Evolutionary conservation across 2,113 vertebrate species (phyloP), one percentile per base, ranked within the genome.

Genomic region (Tenebrosternarchus preto): DNA sequence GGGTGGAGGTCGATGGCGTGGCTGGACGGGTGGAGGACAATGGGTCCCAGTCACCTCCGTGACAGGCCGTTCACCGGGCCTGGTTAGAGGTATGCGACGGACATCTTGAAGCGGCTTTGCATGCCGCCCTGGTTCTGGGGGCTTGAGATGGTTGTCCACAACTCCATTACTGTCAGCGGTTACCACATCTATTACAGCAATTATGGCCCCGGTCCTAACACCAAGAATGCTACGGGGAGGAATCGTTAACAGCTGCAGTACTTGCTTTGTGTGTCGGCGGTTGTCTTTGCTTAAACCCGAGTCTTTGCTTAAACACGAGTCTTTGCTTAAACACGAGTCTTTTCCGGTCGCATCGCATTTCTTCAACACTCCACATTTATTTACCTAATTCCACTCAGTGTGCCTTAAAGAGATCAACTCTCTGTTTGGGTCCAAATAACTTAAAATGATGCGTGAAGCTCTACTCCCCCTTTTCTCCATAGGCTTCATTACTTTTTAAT

Each of bases 401-500:
- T 90, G 91, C 89, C 88, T 90, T 91, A 88, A 92, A 94, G 89
- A 92, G 88, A 92, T 90, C 87, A 89, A n/a, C 88, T 90, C 89
- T 89, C 92, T 80, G 90, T 91, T 92, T 91, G 91, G 91, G 85
- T 89, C 91, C 91, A 92, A 91, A 93, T 91, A 92, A 92, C 88
- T 81, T 90, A 93, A 93, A 93, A 94, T 94, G 92, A 92, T 91
- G 89, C 91, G 89, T 93, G 92, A 93, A 92, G 88, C 85, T 80
- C 88, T 86, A 61, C 76, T 70, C 89, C 90, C 87, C 82, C 84
- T 67, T 80, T 91, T 29, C 83, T 90, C 90, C 90, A 85, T 89
- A 92, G 90, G 92, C 93, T 92, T 93, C 93, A 94, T 93, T 93
- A 93, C 89, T 92, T 93, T 94, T 93, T 92, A 93, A 93, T 92